Evolutionary conservation across 64 coral and sea anemone genomes (phyloP).

Genomic region (Exaiptasia diaphana): DNA sequence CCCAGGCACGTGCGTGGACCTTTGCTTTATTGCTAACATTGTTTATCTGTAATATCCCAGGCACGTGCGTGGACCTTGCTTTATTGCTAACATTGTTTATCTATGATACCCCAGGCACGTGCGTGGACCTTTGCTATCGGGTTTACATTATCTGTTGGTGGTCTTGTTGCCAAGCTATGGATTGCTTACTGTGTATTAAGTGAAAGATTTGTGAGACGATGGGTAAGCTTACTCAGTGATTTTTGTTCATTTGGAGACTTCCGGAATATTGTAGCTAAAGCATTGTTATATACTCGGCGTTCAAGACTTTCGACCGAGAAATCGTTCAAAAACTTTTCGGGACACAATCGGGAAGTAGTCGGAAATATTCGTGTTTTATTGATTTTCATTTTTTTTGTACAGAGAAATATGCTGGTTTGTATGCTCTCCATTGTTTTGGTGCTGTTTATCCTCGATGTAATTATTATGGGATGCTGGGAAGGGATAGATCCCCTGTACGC

Average conservation of each 20-base stretch:
- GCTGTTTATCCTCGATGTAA: conserved; percentile 61
- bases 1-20: no score
- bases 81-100: not conserved
- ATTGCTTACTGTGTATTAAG: conserved; percentile 76
- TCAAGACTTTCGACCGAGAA: no score
- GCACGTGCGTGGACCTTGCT: no score
- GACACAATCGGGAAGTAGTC: no score
- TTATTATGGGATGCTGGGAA: conserved; percentile 73
- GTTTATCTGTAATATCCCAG: not conserved
- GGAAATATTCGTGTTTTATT: not conserved
- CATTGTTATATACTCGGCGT: not conserved
- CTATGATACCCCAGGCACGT: conserved; percentile 49
- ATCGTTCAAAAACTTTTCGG: no score
- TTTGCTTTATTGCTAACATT: no score
- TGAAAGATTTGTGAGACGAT: conserved; percentile 59
- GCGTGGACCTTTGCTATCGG: conserved; percentile 79
- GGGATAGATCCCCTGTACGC: conserved; percentile 44
- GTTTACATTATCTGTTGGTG: conserved; percentile 63
- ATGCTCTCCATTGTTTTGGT: conserved; percentile 44
- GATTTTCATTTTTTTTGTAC: not conserved
- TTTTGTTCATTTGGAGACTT: not conserved
- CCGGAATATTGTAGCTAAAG: not conserved
- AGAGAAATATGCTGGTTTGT: conserved; percentile 69
- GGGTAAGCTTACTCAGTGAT: conserved; percentile 49
- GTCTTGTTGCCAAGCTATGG: conserved; percentile 71